Percentiles rank a stretch among this genome's conserved stretches.
Evolutionary conservation across 2,797 vertebrate species (phyloP).

Genomic region (Peromyscus nudipes): DNA sequence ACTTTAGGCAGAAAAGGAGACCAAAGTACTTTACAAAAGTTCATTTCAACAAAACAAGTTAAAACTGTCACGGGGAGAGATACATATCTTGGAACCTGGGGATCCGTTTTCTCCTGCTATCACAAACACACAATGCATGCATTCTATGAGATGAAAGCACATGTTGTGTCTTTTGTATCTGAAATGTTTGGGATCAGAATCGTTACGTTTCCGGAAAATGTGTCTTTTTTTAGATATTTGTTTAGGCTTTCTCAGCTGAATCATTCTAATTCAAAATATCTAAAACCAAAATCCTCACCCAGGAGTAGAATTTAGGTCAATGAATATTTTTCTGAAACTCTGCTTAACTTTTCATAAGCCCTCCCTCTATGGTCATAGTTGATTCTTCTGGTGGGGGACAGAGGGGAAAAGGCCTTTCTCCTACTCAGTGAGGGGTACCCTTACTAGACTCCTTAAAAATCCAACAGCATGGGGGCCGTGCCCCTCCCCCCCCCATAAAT

Average conservation of each 20-base stretch:
- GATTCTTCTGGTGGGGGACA: neutral
- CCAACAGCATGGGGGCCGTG: no score
- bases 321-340: neutral
- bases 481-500: neutral
- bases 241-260: neutral
- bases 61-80: neutral
- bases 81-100: neutral
- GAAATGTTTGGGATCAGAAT: neutral
- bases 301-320: neutral
- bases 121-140: neutral
- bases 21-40: neutral
- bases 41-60: neutral
- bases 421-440: neutral
- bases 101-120: neutral
- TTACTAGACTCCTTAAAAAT: neutral
- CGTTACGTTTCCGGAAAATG: neutral
- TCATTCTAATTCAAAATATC: neutral
- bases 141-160: neutral
- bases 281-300: neutral
- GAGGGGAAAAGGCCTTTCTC: neutral
- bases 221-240: neutral
- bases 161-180: neutral
- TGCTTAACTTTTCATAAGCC: neutral
- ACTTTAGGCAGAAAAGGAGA: slow-evolving; percentile 25
- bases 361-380: neutral